Conservation (phyloP, 2,888 invertebrate genomes). For the Smittia sp. region DNA sequence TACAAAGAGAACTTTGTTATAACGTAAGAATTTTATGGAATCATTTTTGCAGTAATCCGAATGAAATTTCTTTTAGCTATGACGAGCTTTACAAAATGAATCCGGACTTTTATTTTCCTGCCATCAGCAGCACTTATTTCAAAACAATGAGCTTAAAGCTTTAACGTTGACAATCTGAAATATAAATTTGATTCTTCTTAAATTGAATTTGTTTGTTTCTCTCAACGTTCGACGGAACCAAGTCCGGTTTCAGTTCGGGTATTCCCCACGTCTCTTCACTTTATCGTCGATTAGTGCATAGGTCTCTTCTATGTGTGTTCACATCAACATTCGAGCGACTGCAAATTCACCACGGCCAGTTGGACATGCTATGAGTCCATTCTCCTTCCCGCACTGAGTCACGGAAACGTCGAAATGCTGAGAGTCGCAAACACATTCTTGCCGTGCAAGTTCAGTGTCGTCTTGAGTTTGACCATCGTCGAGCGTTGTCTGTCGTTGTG, state of each 20-base stretch:
- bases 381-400: background rate
- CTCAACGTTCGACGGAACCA: no score
- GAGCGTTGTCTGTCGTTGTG: background rate
- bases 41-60: background rate
- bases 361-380: background rate
- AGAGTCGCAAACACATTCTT: background rate
- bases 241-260: no score
- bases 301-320: no score
- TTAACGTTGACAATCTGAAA: no score
- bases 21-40: background rate
- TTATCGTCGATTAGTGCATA: no score
- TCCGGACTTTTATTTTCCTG: constrained; percentile 15
- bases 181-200: no score
- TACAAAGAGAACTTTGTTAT: constrained; percentile 31
- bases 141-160: constrained; percentile 13
- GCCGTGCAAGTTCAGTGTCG: background rate
- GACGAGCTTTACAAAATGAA: constrained; percentile 17
- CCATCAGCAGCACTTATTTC: background rate
- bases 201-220: no score
- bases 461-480: background rate
- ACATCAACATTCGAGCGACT: no score
- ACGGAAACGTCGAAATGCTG: background rate
- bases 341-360: no score
- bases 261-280: no score
- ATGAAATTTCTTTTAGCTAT: background rate